Evolutionary conservation across 1,140 invertebrate species (phyloP).

Genomic region (Drosophila albomicans): DNA sequence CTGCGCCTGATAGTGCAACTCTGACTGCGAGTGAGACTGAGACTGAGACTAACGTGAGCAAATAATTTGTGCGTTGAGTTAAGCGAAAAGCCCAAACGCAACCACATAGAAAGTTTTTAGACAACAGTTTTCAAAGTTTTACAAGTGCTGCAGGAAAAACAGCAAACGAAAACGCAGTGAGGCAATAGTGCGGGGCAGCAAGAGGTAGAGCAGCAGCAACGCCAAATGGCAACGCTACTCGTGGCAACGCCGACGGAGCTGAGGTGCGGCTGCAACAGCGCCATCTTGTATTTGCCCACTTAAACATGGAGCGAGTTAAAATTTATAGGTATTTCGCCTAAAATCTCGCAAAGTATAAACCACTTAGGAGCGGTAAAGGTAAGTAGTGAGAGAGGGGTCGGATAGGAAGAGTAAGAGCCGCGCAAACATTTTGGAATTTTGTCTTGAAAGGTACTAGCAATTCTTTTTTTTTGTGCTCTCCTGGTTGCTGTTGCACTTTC

Average conservation of each 20-base stretch:
- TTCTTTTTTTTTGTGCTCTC: conserved; percentile 19
- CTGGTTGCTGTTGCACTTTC: conserved; percentile 57
- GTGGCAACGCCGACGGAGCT: conserved; percentile 8
- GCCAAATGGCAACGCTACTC: conserved; percentile 21
- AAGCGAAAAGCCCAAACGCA: conserved; percentile 68
- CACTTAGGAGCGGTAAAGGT: conserved; percentile 56
- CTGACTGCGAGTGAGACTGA: no score
- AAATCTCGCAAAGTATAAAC: conserved; percentile 79
- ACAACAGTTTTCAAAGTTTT: conserved; percentile 81
- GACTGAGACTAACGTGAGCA: conserved; percentile 62
- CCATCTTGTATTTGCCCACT: conserved; percentile 75
- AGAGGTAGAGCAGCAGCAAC: no score
- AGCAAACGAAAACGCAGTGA: conserved; percentile 18
- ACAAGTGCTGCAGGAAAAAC: conserved; percentile 66
- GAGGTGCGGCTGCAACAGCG: conserved; percentile 32
- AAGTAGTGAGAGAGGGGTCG: conserved; percentile 17
- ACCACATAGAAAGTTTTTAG: conserved; percentile 76
- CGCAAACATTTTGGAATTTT: conserved; percentile 53
- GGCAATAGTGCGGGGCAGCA: background rate
- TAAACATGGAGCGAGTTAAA: conserved; percentile 79
- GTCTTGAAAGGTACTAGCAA: conserved; percentile 43
- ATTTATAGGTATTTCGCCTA: conserved; percentile 81
- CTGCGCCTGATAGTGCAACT: conserved; percentile 26
- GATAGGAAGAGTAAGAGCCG: conserved; percentile 20
- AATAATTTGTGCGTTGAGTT: conserved; percentile 80